A percentile compares a stretch with the other conserved stretches of the same genome.
These are phyloP conservation scores for Semicossyphus pulcher DNA, from an alignment of 2,113 vertebrate genomes.

Conservation along the genomic window DNA sequence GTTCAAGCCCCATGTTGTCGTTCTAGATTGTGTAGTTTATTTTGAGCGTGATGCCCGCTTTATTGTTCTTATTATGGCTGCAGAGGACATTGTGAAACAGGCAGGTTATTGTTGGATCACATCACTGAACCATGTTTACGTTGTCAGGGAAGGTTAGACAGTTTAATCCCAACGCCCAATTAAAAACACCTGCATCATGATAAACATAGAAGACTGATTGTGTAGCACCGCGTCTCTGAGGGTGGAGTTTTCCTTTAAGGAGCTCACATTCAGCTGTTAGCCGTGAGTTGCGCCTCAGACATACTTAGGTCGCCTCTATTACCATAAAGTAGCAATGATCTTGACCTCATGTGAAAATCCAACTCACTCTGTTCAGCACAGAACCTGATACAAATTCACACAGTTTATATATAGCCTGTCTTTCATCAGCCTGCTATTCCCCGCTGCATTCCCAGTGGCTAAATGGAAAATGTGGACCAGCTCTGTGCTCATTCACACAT, in stretches of 20 bases:
- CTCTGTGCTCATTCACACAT: slow-evolving; percentile 74
- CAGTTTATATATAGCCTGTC: slow-evolving; percentile 76
- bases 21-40: neutral
- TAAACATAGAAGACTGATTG: neutral
- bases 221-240: neutral
- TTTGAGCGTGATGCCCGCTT: neutral
- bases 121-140: slow-evolving; percentile 6
- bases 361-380: slow-evolving; percentile 51
- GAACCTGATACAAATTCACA: slow-evolving; percentile 74
- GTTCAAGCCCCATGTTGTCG: neutral
- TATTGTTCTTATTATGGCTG: neutral
- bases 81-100: neutral
- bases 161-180: neutral
- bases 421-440: slow-evolving; percentile 79
- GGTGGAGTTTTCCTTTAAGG: slow-evolving; percentile 58
- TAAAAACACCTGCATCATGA: neutral
- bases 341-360: slow-evolving; percentile 63
- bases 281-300: slow-evolving; percentile 46
- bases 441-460: slow-evolving; percentile 73
- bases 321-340: slow-evolving; percentile 50
- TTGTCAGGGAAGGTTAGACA: neutral
- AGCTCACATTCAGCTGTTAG: slow-evolving; percentile 48
- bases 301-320: slow-evolving; percentile 20
- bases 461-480: slow-evolving; percentile 80
- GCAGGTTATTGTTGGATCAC: neutral